These are phyloP conservation scores for Andrena praecox DNA, from an alignment of 2,888 invertebrate genomes.

Conservation along the genomic window DNA sequence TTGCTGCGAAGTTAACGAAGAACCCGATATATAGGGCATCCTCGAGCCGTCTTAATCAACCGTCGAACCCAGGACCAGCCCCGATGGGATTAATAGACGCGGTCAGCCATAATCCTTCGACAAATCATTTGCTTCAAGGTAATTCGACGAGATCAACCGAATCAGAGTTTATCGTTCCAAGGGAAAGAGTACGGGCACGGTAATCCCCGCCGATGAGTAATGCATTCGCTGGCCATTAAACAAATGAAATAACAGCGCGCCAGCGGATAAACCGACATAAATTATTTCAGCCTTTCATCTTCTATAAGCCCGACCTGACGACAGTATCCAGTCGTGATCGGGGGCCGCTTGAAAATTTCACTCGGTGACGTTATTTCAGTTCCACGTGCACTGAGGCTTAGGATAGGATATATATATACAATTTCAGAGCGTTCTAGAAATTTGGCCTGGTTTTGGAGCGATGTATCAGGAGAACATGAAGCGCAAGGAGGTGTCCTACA, in stretches of 20 bases:
- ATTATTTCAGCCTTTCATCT: constrained; percentile 42
- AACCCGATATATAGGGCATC: constrained; percentile 1
- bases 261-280: constrained; percentile 30
- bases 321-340: constrained; percentile 10
- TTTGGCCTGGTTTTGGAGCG: too few species aligned
- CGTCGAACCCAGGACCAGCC: constrained; percentile 21
- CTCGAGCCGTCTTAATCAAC: constrained; percentile 35
- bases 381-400: constrained; percentile 29
- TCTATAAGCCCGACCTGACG: constrained; percentile 27
- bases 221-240: constrained; percentile 40
- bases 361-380: constrained; percentile 31
- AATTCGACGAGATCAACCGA: constrained; percentile 48
- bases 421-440: too few species aligned
- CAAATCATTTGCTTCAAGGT: constrained; percentile 45
- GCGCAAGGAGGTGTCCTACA: too few species aligned
- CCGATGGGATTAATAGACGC: constrained; percentile 38
- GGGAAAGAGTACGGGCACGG: constrained; percentile 1
- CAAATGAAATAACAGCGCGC: constrained; percentile 39
- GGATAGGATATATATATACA: too few species aligned
- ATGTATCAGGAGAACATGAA: too few species aligned
- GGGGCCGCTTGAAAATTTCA: constrained; percentile 20
- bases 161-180: constrained; percentile 20
- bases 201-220: constrained; percentile 46
- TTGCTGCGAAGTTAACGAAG: neutral
- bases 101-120: constrained; percentile 48